A percentile compares a stretch with the other conserved stretches of the same genome.
phyloP scores from a whole-genome alignment of 2,888 invertebrate species.

The Cryptocephalus primarius region DNA sequence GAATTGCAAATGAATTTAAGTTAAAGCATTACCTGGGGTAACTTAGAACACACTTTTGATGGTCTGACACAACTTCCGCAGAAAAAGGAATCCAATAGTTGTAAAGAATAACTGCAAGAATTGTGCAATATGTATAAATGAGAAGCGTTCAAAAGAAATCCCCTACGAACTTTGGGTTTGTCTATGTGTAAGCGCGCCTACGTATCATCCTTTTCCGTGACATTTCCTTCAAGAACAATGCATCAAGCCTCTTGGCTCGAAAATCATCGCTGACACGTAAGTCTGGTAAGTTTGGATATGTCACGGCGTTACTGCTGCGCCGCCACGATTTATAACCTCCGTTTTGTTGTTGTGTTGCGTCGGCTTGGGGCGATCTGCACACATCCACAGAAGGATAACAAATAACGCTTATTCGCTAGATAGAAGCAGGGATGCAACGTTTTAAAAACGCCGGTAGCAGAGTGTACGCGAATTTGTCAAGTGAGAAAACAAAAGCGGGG shows the following conservation, averaged over 20 bases:
- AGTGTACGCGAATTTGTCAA: too few species aligned
- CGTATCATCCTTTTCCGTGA: slow-evolving; percentile 6
- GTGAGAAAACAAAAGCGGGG: too few species aligned
- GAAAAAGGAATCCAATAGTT: too few species aligned
- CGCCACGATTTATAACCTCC: slow-evolving; percentile 17
- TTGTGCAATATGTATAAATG: too few species aligned
- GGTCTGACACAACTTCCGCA: too few species aligned
- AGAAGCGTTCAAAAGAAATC: too few species aligned
- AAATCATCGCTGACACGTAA: slow-evolving; percentile 21
- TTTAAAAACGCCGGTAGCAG: too few species aligned
- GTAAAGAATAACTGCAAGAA: too few species aligned
- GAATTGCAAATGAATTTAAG: too few species aligned
- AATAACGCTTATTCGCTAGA: slow-evolving; percentile 5
- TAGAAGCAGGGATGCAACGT: too few species aligned
- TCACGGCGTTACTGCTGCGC: slow-evolving; percentile 12
- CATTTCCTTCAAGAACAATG: slow-evolving; percentile 7
- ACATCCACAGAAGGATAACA: slow-evolving; percentile 10
- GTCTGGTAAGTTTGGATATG: slow-evolving; percentile 14
- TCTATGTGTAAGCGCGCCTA: neutral
- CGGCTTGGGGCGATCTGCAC: slow-evolving; percentile 3
- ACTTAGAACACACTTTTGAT: too few species aligned
- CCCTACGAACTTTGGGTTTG: neutral
- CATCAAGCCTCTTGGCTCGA: slow-evolving; percentile 16
- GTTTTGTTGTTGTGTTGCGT: slow-evolving; percentile 11
- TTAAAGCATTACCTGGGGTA: too few species aligned